Evolutionary conservation across 2,888 invertebrate genomes (phyloP).

Genomic region (Amblyjoppa fuscipennis): DNA sequence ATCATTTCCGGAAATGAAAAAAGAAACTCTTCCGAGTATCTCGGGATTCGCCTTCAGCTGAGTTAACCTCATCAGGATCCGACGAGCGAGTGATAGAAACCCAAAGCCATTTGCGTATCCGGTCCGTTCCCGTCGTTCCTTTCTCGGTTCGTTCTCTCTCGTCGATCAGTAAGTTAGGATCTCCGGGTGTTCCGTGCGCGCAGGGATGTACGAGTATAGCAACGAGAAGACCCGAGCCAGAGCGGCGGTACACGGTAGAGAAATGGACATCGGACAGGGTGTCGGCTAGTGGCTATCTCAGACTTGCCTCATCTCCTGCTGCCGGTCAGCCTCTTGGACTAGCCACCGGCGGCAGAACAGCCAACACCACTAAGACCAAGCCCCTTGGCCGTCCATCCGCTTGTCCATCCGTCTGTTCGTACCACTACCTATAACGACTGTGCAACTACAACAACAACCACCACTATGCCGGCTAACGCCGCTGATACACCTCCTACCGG

Average conservation of each 20-base stretch:
- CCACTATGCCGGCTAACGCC: conserved; percentile 11
- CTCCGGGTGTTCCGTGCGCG: conserved; percentile 55
- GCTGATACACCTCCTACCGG: conserved; percentile 32
- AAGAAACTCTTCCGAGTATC: not conserved
- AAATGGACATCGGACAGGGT: conserved; percentile 80
- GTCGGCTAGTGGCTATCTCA: conserved; percentile 83
- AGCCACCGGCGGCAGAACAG: conserved; percentile 54
- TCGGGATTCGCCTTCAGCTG: conserved; percentile 1
- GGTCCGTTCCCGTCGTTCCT: conserved; percentile 24
- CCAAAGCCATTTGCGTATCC: conserved; percentile 25
- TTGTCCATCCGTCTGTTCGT: conserved; percentile 53
- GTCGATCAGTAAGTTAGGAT: conserved; percentile 55
- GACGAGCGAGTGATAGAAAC: conserved; percentile 39
- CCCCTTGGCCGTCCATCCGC: conserved; percentile 50
- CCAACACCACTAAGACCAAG: conserved; percentile 35
- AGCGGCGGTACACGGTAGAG: conserved; percentile 59
- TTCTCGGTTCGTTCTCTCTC: conserved; percentile 41
- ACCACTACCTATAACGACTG: conserved; percentile 44
- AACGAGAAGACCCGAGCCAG: conserved; percentile 24
- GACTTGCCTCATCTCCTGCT: conserved; percentile 76
- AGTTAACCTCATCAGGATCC: conserved; percentile 12
- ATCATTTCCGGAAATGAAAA: not conserved
- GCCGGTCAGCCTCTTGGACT: conserved; percentile 55
- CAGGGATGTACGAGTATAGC: conserved; percentile 28
- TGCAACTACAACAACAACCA: conserved; percentile 58